Evolutionary conservation across 2,797 vertebrate genomes (phyloP), one percentile per base, ranked within the genome.

Genomic region (Tapera naevia): DNA sequence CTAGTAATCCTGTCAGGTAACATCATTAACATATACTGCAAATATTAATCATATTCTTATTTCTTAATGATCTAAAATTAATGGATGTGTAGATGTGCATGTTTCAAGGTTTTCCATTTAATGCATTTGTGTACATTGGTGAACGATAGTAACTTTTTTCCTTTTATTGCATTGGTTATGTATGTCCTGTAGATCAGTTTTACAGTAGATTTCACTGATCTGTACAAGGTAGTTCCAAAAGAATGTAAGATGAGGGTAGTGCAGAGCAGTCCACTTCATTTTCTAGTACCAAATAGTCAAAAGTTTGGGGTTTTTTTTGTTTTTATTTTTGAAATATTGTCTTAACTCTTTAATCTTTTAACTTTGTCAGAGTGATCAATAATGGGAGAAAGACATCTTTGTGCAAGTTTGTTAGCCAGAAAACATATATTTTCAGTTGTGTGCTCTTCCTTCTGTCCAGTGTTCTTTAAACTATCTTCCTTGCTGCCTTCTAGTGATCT

Each of bases 1-100:
- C 99, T 96, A 99, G 99, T 97, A 99, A 99, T 96, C 99, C 99
- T 96, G 99, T 99, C 98, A 99, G 99, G 99, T 99, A 99, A 90
- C 14, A 37, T 80, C 32, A 82, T 83, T 60, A 94, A 66, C 60
- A 48, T 58, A 58, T 89, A 54, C 60, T 95, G 46, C 57, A 89
- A 85, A 90, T 75, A 87, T 91, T 91, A 94, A 84, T 62, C 64
- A 74, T 86, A 46, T 84, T 83, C 51, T 89, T 83, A 60, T 62
- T 86, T 93, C 35, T 64, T 88, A 88, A 66, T 80, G 48, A 81
- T 79, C 91, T 91, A 79, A 92, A 91, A 93, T 66, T 46, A 89
- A 89, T 91, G 48, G 27, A 30, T 89, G 60, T 88, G 37, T 86
- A 85, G 37, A 76, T 67, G 45, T 70, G 33, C 24, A 25, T 35